These are phyloP conservation scores for Sebastes hopkinsi DNA, from an alignment of 2,797 vertebrate genomes.

Conservation along the genomic window DNA sequence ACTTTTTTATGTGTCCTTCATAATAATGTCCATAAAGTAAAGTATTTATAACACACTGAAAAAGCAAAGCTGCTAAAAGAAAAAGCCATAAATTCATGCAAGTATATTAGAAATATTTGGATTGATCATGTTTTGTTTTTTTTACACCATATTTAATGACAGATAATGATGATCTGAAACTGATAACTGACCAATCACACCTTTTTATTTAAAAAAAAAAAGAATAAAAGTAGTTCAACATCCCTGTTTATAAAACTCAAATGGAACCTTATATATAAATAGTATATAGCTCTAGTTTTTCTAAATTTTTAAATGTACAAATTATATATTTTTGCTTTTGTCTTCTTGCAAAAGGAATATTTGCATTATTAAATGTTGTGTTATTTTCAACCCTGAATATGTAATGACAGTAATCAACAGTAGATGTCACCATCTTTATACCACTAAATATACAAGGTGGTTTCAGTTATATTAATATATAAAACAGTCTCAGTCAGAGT, in stretches of 20 bases:
- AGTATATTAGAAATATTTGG: neutral
- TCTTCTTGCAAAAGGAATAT: neutral
- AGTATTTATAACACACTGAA: neutral
- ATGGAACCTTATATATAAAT: neutral
- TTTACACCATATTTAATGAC: no score
- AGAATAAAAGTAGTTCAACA: neutral
- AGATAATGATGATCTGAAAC: no score
- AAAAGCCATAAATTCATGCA: neutral
- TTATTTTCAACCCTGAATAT: neutral
- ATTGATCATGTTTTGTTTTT: neutral
- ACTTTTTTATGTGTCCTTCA: neutral
- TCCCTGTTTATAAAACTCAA: neutral
- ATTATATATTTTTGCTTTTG: neutral
- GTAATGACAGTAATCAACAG: constrained; percentile 40
- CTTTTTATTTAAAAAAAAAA: neutral
- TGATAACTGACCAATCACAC: neutral
- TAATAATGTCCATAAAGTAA: neutral
- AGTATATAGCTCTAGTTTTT: neutral
- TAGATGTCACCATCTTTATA: constrained; percentile 51
- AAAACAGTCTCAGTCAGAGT: no score
- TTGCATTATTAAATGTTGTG: neutral
- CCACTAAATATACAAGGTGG: neutral
- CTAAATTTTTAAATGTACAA: neutral
- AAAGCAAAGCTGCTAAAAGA: neutral
- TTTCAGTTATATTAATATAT: neutral